Evolutionary conservation across 1,140 invertebrate genomes (phyloP).

Genomic region (Leguminivora glycinivorella): DNA sequence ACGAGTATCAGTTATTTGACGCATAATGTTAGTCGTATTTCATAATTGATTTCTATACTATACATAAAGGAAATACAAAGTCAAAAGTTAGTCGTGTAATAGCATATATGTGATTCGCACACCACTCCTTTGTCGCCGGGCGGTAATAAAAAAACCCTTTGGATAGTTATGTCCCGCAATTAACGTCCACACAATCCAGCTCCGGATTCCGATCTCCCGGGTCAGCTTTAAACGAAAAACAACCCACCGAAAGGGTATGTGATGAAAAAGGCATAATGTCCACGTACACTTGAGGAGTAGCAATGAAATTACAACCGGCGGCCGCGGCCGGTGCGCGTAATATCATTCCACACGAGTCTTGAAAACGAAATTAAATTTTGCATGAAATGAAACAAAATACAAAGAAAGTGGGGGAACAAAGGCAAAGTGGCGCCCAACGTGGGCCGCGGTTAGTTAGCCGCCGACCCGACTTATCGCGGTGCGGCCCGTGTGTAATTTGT

Average conservation of each 20-base stretch:
- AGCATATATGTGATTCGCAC: not conserved
- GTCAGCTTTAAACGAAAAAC: conserved; percentile 69
- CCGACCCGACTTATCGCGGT: conserved; percentile 55
- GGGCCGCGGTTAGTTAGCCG: conserved; percentile 65
- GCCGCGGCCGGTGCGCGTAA: conserved; percentile 65
- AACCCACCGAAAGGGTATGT: conserved; percentile 72
- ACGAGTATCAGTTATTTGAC: too few species aligned
- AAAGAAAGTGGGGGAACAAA: conserved; percentile 76
- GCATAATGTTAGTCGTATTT: too few species aligned
- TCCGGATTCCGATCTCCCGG: conserved; percentile 68
- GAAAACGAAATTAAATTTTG: conserved; percentile 79
- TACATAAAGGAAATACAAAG: conserved; percentile 46
- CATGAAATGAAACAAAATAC: conserved; percentile 78
- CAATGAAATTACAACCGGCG: conserved; percentile 71
- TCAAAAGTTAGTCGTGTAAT: not conserved
- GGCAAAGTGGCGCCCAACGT: conserved; percentile 59
- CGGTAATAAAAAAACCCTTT: conserved; percentile 33
- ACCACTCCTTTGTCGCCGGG: conserved; percentile 63
- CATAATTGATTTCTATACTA: too few species aligned
- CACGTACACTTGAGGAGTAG: conserved; percentile 74
- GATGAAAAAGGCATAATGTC: conserved; percentile 75
- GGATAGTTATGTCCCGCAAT: conserved; percentile 66
- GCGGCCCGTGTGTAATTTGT: conserved; percentile 62
- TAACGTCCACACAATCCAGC: conserved; percentile 70
- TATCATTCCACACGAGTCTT: conserved; percentile 77